Conservation (phyloP, 2,113 vertebrate genomes). For the Plecotus auritus region DNA sequence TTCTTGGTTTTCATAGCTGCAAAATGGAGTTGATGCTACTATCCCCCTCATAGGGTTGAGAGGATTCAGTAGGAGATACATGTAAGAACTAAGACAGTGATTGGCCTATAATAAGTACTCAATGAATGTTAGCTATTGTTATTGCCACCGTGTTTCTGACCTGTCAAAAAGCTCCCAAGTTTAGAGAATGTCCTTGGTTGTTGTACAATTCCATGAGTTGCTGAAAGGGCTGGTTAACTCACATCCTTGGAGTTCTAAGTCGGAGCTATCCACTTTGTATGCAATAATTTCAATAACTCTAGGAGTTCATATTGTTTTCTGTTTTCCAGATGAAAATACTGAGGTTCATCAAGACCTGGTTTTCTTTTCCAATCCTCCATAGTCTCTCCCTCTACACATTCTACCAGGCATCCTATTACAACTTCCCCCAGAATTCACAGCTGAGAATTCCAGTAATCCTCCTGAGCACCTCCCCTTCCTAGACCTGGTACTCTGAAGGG, state of each 20-base stretch:
- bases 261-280: not conserved
- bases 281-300: not conserved
- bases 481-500: not conserved
- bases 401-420: not conserved
- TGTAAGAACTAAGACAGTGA: not conserved
- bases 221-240: not conserved
- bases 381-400: not conserved
- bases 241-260: not conserved
- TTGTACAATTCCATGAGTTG: not conserved
- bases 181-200: not conserved
- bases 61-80: not conserved
- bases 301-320: not conserved
- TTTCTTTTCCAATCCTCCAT: not conserved
- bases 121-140: not conserved
- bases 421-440: not conserved
- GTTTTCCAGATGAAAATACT: not conserved
- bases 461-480: fast-evolving
- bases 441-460: not conserved
- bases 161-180: not conserved
- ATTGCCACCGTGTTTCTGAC: not conserved
- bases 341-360: not conserved
- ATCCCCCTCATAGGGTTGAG: not conserved
- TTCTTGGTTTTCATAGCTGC: not conserved
- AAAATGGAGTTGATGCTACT: not conserved
- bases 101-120: not conserved